A percentile compares a stretch with the other conserved stretches of the same genome.
Evolutionary conservation across 2,113 vertebrate species (phyloP).

Genomic region (Smithornis capensis): DNA sequence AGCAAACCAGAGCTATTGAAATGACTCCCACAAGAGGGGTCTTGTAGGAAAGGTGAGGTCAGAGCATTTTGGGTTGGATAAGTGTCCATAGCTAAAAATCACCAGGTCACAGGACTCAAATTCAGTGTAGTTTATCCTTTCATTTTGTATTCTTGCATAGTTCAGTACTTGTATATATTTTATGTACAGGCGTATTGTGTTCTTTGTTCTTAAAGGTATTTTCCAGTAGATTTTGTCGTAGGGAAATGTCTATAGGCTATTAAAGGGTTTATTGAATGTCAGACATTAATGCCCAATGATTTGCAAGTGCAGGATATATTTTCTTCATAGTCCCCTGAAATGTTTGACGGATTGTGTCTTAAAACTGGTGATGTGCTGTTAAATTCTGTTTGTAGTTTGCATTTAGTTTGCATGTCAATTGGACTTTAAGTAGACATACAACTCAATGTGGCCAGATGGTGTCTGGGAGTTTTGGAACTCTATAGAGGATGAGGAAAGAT

Average conservation of each 20-base stretch:
- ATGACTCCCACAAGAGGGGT: not conserved
- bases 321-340: constrained; percentile 46
- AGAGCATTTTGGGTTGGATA: not conserved
- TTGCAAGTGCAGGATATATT: constrained; percentile 44
- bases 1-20: not conserved
- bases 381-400: constrained; percentile 69
- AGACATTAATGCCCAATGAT: constrained; percentile 36
- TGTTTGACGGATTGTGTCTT: constrained; percentile 66
- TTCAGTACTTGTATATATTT: not conserved
- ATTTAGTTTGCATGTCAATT: constrained; percentile 74
- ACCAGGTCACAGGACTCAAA: not conserved
- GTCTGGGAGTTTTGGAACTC: constrained; percentile 68
- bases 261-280: constrained; percentile 12
- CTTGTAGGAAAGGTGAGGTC: not conserved
- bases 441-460: constrained; percentile 70
- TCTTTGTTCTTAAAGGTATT: not conserved
- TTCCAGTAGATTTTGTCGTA: constrained; percentile 3
- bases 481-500: constrained; percentile 54
- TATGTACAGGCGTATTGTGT: not conserved
- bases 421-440: constrained; percentile 64
- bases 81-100: not conserved
- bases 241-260: not conserved
- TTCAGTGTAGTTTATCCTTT: not conserved
- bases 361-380: constrained; percentile 66
- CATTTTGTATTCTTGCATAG: not conserved